Evolutionary conservation across 2,888 invertebrate genomes (phyloP), one percentile per base, ranked within the genome.

Genomic region (Drosophila rellima): DNA sequence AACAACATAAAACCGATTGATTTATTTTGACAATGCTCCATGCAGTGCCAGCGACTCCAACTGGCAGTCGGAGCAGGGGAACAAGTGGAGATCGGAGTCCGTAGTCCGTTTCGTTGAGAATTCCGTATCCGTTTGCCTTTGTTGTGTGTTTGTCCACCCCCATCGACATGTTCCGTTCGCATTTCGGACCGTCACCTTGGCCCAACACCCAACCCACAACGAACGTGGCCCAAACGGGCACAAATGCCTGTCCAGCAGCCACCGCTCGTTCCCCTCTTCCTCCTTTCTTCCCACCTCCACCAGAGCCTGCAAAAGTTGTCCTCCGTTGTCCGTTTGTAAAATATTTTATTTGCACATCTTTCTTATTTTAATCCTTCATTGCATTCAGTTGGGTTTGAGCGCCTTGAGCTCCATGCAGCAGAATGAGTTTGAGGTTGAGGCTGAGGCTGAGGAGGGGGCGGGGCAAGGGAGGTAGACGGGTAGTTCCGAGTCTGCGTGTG

Each of bases 1-100:
- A 86, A 75, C 87, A 89, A 87, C 91, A 91, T 90, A 91, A 91
- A 91, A 83, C 91, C 91, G 90, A 91, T 90, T 90, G 91, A 90
- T 91, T 90, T 90, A 90, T 90, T 90, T 90, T 91, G 90, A 90
- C 91, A 90, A 87, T 91, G 82, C 88, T 79, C 83, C 83, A 80
- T 77, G 79, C 87, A 83, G 74, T 59, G 78, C 55, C 61, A 64
- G 39, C 50, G 33, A 48, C 13, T 29, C 17, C 13, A 20, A 23
- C 23, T 31, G 15, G 11, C 5, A 40, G 39, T 40, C 48, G 8
- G 17, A 29, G 37, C 26, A 10, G 10, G n/a, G 44, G 4, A 7
- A 18, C 2, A 5, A 2, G 4, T 26, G 18, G 23, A 29, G 60
- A 40, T 29, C 51, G 26, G n/a, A 42, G 29, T 10, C 5, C 39